Conservation (phyloP, 2,797 vertebrate genomes). For the Mergus octosetaceus region DNA sequence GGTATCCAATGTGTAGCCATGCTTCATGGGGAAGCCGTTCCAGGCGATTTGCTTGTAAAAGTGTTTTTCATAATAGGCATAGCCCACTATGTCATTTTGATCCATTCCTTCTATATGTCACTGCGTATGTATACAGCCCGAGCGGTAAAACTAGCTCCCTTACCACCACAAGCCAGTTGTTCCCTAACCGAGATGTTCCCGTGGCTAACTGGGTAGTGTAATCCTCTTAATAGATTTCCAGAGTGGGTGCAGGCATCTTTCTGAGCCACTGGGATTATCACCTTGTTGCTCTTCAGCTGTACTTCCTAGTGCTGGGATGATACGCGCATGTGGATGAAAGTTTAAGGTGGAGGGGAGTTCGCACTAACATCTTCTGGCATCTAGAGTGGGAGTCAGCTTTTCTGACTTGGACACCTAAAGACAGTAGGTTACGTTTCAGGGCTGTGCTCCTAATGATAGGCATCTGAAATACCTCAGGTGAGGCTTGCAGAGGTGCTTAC, state of each 20-base stretch:
- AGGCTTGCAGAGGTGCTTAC: neutral
- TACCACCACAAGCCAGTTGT: neutral
- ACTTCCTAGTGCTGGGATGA: neutral
- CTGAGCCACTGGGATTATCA: neutral
- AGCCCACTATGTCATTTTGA: neutral
- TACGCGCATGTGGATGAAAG: neutral
- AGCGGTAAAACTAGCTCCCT: neutral
- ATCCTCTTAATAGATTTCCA: neutral
- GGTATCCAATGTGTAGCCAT: neutral
- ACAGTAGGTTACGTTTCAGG: neutral
- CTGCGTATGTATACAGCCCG: rapidly evolving
- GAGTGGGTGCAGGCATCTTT: neutral
- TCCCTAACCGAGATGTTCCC: neutral
- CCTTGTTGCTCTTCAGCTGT: neutral
- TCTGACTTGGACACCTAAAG: neutral
- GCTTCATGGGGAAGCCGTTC: neutral
- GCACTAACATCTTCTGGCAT: neutral
- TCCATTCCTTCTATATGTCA: neutral
- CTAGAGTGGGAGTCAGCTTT: neutral
- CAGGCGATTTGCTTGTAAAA: neutral
- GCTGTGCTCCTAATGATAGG: neutral
- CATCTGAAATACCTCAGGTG: neutral
- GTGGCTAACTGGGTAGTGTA: neutral
- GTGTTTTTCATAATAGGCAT: neutral
- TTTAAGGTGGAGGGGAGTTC: neutral